Percentiles rank a stretch among this genome's conserved stretches.
Conservation (phyloP, 2,113 vertebrate genomes). For the Psittacula cyanocephala region DNA sequence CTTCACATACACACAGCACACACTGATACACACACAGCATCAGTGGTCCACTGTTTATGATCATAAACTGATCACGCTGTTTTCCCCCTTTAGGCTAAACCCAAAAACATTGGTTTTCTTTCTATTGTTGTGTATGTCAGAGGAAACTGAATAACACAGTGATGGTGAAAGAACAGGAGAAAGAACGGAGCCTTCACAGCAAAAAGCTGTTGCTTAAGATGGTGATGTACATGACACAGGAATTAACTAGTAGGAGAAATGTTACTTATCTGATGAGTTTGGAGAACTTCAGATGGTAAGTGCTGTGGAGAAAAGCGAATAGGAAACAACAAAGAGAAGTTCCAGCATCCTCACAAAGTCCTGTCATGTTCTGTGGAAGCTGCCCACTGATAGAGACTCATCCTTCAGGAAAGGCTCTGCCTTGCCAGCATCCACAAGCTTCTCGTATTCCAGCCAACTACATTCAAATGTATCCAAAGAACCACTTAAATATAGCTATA, state of each 20-base stretch:
- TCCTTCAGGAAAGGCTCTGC: not conserved
- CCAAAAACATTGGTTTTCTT: not conserved
- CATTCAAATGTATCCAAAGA: not conserved
- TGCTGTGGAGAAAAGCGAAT: not conserved
- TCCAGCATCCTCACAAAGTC: not conserved
- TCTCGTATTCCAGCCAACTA: not conserved
- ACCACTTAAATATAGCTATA: not conserved
- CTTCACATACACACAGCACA: not conserved
- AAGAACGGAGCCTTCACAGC: not conserved
- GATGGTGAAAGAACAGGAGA: not conserved
- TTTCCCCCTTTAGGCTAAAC: not conserved
- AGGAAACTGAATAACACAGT: not conserved
- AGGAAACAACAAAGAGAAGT: not conserved
- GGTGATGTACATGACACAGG: accelerated
- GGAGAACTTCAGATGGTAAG: not conserved
- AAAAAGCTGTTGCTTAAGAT: not conserved
- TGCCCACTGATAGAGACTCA: not conserved
- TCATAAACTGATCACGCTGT: accelerated
- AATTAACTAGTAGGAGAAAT: not conserved
- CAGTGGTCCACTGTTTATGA: too few relatives aligned
- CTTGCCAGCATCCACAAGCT: not conserved
- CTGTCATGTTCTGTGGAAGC: not conserved
- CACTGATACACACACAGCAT: too few relatives aligned
- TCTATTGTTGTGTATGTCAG: not conserved
- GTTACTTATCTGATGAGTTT: not conserved